Evolutionary conservation across 1,140 invertebrate species (phyloP).

Genomic region (Caenorhabditis briggsae): DNA sequence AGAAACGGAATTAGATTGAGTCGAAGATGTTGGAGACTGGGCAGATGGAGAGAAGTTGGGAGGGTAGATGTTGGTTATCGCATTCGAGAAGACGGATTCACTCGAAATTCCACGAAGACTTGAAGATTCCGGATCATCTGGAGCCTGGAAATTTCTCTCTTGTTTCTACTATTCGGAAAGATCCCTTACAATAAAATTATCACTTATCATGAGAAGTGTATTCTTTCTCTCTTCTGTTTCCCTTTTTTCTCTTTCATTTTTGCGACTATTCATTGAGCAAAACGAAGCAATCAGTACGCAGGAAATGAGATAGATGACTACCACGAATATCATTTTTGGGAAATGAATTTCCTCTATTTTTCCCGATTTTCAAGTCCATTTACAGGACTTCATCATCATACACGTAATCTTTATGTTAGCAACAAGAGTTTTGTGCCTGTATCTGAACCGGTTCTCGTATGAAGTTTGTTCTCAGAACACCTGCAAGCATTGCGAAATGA

Average conservation of each 20-base stretch:
- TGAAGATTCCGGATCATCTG: slow-evolving; percentile 23
- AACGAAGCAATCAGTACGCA: slow-evolving; percentile 27
- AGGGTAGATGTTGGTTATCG: neutral
- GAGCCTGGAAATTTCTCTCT: neutral
- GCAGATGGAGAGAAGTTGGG: neutral
- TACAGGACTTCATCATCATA: neutral
- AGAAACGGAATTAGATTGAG: neutral
- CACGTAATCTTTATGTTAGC: neutral
- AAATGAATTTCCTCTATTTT: slow-evolving; percentile 4
- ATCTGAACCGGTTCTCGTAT: neutral
- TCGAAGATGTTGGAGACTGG: neutral
- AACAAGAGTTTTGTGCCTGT: neutral
- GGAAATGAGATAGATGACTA: slow-evolving; percentile 49
- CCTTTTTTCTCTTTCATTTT: slow-evolving; percentile 31
- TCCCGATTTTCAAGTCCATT: neutral
- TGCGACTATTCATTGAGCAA: slow-evolving; percentile 42
- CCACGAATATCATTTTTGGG: slow-evolving; percentile 35
- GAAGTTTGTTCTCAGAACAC: slow-evolving; percentile 22
- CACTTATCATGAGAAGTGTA: slow-evolving; percentile 43
- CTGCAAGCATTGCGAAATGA: slow-evolving; percentile 1
- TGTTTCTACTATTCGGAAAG: neutral
- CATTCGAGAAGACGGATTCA: slow-evolving; percentile 17
- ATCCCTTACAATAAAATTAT: slow-evolving; percentile 7
- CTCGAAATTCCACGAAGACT: slow-evolving; percentile 35
- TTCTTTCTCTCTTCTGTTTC: slow-evolving; percentile 21